Evolutionary conservation across 2,113 vertebrate species (phyloP), one percentile per base, ranked within the genome.

Genomic region (Alligator sinensis): DNA sequence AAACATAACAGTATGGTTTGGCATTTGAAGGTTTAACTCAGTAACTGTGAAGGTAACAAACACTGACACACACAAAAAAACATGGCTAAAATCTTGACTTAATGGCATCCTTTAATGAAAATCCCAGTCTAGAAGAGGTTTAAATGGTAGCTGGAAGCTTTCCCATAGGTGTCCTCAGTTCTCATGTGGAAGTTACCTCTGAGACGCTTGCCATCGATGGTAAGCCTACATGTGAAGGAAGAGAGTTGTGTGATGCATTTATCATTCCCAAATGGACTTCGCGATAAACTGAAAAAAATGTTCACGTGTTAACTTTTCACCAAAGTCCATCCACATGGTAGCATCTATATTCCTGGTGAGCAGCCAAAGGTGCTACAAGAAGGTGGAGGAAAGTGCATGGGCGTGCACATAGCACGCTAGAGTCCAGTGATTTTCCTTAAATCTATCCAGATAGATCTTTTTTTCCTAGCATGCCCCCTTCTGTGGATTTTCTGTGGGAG

Each of bases 191-290:
- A 47, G 47, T 47, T 47, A 9, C 47, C 47, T 89, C 77, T 89
- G 90, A 60, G 91, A 94, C 81, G 85, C 60, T 68, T 18, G 25
- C n/a, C 1, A 10, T 74, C 86, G 84, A 47, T 47, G 47, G 47
- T 9, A 47, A 47, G 8, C 7, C 47, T 47, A 47, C 47, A 8
- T 47, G 47, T 47, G 47, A 28, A 94, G 61, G 54, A 61, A 88
- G 38, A 13, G 61, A 94, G 9, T 9, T 88, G 93, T 78, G 62
- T 12, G 57, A 66, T 66, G 89, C 74, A 93, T 80, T 30, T 60
- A 83, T 59, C n/a, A 79, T 75, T 27, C 82, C 83, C 84, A 86
- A 91, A 84, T 9, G 77, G 90, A 85, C 80, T 85, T 38, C 94
- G 16, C 15, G 77, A 84, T 81, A 19, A 83, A 59, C 13, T 62